Base-by-base conservation (phyloP, 2,888 invertebrate species). In the Tenthredo notha region DNA sequence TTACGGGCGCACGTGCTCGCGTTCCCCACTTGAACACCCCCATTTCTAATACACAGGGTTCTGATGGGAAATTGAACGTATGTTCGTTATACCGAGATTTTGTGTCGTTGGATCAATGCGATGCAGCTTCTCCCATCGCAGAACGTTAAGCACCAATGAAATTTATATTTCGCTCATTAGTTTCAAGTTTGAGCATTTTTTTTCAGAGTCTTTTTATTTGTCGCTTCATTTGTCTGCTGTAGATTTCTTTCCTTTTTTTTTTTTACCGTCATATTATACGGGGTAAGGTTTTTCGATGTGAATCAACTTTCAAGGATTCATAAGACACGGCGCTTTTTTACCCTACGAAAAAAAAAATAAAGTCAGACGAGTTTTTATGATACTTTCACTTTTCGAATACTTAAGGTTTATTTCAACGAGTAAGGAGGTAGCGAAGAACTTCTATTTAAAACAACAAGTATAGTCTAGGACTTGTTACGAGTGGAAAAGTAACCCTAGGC, bases 1-100 rank as follows among this genome's bases (percentile, higher is more conserved):
- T 92, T 92, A 91, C 87, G 88, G 89, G 90, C 89, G 89, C 90
- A 92, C 92, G 92, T 92, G 92, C 88, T 87, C 85, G 85, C 88
- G 86, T 85, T 50, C 47, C 43, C 70, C 50, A 70, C 83, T 83
- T 33, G 83, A 83, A 83, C 80, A 80, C 80, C 37, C 29, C 67
- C 83, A 33, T 83, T 83, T 83, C 65, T 70, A 83, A 83, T 83
- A 83, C 83, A 80, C 70, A 25, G 29, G 33, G 67, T 43, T 50
- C 47, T 83, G 85, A 85, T 84, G 50, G 84, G 78, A 84, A 86
- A 86, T 85, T 86, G 86, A 85, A 85, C 83, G 72, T 83, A 67
- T 65, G 67, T 70, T 83, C 83, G 67, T 83, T 83, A 67, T 47
- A 37, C 83, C 65, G 47, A 25, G 67, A 70, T 83, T 83, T 67